Conservation (phyloP, 64 coral and sea anemone genomes). For the Porites lutea region DNA sequence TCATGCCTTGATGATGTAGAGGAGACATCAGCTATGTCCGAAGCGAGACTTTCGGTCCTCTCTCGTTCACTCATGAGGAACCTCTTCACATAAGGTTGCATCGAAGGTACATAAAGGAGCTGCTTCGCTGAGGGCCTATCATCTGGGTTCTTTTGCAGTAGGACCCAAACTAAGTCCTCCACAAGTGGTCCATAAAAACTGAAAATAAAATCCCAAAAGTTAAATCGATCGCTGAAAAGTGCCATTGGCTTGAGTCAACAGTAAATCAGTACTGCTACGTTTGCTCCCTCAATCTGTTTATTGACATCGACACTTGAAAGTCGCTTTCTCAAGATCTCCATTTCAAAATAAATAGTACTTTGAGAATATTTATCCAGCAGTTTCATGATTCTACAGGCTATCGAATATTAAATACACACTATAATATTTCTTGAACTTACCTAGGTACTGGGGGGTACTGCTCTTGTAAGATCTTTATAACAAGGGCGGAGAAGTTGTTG, state of each 20-base stretch:
- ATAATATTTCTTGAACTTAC: conserved; percentile 23
- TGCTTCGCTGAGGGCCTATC: conserved; percentile 95
- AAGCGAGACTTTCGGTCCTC: conserved; percentile 52
- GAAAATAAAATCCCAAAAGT: not conserved
- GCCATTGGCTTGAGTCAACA: too few species aligned
- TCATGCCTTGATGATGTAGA: not conserved
- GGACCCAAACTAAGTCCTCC: conserved; percentile 85
- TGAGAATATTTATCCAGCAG: too few species aligned
- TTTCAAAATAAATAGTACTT: too few species aligned
- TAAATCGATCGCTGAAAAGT: too few species aligned
- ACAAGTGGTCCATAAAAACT: conserved; percentile 89
- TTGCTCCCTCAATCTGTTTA: too few species aligned
- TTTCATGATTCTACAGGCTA: too few species aligned
- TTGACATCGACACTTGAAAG: too few species aligned
- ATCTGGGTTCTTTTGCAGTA: conserved; percentile 77
- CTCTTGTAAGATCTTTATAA: conserved; percentile 91
- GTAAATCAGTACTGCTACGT: too few species aligned
- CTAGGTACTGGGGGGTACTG: conserved; percentile 79
- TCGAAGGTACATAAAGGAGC: conserved; percentile 82
- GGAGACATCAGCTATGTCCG: conserved; percentile 45
- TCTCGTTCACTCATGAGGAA: conserved; percentile 64
- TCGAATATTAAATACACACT: too few species aligned
- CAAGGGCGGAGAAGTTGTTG: conserved; percentile 82
- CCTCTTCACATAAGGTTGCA: conserved; percentile 83
- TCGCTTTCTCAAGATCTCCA: too few species aligned